Percentiles rank a stretch among this genome's conserved stretches.
phyloP scores from a whole-genome alignment of 2,888 invertebrate species.

The Andricus quercusramuli region DNA sequence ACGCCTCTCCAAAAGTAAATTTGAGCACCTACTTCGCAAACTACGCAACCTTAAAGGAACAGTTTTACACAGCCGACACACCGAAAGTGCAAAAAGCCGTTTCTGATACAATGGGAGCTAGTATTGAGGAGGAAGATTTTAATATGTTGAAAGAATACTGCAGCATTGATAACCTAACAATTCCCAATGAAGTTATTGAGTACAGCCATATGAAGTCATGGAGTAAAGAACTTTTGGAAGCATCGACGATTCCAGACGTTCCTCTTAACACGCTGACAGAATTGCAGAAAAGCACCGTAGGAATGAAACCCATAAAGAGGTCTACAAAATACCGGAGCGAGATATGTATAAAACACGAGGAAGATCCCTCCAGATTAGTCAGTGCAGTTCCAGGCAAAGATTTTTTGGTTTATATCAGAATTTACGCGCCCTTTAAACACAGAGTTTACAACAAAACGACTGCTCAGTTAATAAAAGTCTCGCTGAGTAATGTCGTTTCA shows the following conservation, averaged over 20 bases:
- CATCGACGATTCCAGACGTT: conserved; percentile 58
- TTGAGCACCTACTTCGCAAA: conserved; percentile 52
- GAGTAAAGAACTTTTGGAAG: conserved; percentile 58
- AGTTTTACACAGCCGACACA: conserved; percentile 36
- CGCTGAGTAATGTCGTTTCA: conserved; percentile 81
- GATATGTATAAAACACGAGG: conserved; percentile 63
- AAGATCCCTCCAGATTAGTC: neutral
- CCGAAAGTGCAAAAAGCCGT: conserved; percentile 20
- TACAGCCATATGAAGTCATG: conserved; percentile 53
- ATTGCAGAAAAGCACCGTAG: conserved; percentile 54
- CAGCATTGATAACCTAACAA: conserved; percentile 72
- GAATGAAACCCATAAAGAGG: conserved; percentile 55
- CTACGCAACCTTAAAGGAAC: conserved; percentile 46
- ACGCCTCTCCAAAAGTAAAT: conserved; percentile 51
- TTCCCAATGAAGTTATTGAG: conserved; percentile 65
- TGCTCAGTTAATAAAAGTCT: conserved; percentile 71
- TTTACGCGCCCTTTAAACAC: conserved; percentile 79
- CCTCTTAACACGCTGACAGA: conserved; percentile 65
- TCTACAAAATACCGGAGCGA: conserved; percentile 68
- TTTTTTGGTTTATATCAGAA: conserved; percentile 78
- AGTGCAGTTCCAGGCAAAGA: conserved; percentile 73
- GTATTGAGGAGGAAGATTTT: conserved; percentile 77
- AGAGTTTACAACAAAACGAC: conserved; percentile 48
- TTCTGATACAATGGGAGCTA: conserved; percentile 58
- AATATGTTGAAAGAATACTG: conserved; percentile 78